Conservation (phyloP, 2,888 invertebrate species). For the Gymnoscelis rufifasciata region DNA sequence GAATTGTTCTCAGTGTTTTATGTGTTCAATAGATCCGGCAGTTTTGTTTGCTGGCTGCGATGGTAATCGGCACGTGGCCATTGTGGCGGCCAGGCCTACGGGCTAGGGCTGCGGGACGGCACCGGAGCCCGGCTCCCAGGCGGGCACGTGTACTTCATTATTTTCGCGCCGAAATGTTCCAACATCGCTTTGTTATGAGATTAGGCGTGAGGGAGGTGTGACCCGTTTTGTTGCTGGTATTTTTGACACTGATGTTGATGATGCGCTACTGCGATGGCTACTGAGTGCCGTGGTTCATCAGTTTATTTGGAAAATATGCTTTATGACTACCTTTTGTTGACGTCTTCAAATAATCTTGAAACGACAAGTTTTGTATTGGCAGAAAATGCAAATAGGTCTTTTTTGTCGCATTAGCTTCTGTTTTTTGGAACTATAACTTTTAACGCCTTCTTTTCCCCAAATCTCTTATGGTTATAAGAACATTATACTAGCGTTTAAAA, state of each 20-base stretch:
- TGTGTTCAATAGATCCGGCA: conserved; percentile 24
- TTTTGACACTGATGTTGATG: conserved; percentile 28
- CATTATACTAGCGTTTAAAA: too few species aligned
- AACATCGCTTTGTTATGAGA: conserved; percentile 74
- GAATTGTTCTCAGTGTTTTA: conserved; percentile 21
- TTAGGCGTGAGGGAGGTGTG: conserved; percentile 66
- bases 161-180: conserved; percentile 78
- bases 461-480: too few species aligned
- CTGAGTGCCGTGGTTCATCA: not conserved
- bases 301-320: not conserved
- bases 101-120: too few species aligned
- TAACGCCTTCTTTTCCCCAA: too few species aligned
- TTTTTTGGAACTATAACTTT: too few species aligned
- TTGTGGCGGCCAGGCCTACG: conserved; percentile 30
- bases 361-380: too few species aligned
- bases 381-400: too few species aligned
- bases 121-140: conserved; percentile 31
- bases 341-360: too few species aligned
- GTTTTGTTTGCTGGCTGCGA: conserved; percentile 58
- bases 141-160: conserved; percentile 74
- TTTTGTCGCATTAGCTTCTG: too few species aligned
- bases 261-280: conserved; percentile 1
- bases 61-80: conserved; percentile 68
- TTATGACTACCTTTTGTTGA: not conserved
- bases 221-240: conserved; percentile 27